Conservation (phyloP, 2,113 vertebrate species). For the Galbula dea region DNA sequence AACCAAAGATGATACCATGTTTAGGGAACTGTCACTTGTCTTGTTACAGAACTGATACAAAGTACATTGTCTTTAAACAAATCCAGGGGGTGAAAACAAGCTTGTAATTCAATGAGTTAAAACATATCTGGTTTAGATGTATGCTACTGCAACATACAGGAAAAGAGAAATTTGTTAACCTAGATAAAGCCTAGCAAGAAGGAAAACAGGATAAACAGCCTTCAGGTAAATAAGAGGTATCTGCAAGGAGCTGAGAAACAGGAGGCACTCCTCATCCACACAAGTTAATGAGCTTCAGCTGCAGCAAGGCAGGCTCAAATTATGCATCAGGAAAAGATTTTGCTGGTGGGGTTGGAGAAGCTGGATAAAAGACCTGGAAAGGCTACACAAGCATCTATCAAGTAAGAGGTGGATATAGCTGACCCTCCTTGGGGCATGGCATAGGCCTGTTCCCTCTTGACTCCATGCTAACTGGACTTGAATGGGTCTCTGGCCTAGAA, state of each 20-base stretch:
- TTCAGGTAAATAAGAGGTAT: neutral
- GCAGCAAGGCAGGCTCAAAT: neutral
- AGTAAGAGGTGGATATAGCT: neutral
- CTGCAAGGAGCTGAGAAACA: neutral
- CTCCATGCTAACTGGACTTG: neutral
- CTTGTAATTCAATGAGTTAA: neutral
- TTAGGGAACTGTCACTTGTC: neutral
- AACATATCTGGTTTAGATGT: neutral
- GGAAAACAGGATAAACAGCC: neutral
- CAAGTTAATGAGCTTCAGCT: neutral
- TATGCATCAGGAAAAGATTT: neutral
- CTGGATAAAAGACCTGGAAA: neutral
- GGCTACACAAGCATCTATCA: neutral
- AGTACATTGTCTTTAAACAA: neutral
- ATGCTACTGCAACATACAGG: neutral
- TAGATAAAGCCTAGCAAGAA: neutral
- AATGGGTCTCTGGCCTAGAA: neutral
- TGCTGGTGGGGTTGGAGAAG: neutral
- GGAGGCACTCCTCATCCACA: neutral
- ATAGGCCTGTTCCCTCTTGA: neutral
- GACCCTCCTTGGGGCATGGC: neutral
- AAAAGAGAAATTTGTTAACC: neutral
- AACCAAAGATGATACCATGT: neutral
- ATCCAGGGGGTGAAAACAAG: neutral
- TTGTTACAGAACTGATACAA: neutral